phyloP scores from a whole-genome alignment of 2,888 invertebrate species.

The Glyphotaelius pellucidus region DNA sequence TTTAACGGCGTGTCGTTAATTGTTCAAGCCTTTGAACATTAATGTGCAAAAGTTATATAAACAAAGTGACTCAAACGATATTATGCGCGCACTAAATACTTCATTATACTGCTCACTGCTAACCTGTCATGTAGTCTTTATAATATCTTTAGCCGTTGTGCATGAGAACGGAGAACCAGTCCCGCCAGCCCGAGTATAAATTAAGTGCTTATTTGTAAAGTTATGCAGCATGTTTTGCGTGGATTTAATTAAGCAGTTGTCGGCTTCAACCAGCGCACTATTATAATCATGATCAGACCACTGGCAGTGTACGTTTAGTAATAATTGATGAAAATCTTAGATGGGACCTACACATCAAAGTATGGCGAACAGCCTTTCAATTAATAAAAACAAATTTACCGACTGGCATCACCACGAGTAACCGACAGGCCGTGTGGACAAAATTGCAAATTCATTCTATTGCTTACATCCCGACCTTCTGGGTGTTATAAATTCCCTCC shows the following conservation, averaged over 20 bases:
- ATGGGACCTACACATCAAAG: too few relatives aligned
- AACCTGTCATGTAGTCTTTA: background rate
- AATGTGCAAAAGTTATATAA: background rate
- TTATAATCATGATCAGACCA: background rate
- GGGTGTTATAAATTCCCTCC: too few relatives aligned
- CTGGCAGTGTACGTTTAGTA: background rate
- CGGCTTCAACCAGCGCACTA: background rate
- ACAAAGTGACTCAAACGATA: background rate
- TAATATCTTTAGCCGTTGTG: background rate
- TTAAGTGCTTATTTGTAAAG: background rate
- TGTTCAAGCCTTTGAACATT: background rate
- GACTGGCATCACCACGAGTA: too few relatives aligned
- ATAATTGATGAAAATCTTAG: too few relatives aligned
- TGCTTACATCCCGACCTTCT: too few relatives aligned
- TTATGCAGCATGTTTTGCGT: background rate
- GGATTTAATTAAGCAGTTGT: background rate
- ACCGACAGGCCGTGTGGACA: too few relatives aligned
- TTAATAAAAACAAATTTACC: too few relatives aligned
- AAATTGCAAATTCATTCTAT: too few relatives aligned
- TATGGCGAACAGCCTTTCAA: too few relatives aligned
- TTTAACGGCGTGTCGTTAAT: background rate
- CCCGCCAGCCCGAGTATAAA: background rate
- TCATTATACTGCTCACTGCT: background rate
- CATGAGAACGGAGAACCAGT: background rate
- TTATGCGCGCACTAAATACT: background rate